phyloP scores from a whole-genome alignment of 1,140 invertebrate species.

The Leptopilina clavipes region DNA sequence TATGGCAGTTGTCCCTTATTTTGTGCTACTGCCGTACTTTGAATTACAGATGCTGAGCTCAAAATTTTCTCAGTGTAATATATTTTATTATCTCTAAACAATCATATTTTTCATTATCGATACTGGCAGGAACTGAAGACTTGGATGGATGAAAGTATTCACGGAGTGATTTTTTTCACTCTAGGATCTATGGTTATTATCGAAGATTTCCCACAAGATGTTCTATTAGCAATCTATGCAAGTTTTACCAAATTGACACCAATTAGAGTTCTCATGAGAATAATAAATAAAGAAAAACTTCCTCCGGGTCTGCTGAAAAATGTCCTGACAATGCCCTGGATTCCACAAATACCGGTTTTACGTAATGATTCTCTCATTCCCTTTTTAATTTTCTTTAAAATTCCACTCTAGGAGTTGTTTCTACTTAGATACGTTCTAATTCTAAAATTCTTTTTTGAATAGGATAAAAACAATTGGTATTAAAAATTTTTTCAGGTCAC shows the following conservation, averaged over 20 bases:
- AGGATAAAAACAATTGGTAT: too few species aligned
- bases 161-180: slow-evolving; percentile 82
- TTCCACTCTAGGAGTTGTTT: too few species aligned
- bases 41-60: too few species aligned
- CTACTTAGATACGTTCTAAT: too few species aligned
- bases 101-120: too few species aligned
- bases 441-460: too few species aligned
- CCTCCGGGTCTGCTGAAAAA: slow-evolving; percentile 75
- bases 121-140: slow-evolving; percentile 78
- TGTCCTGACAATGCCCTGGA: slow-evolving; percentile 77
- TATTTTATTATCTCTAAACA: too few species aligned
- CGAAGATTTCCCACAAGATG: slow-evolving; percentile 75
- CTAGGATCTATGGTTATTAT: slow-evolving; percentile 80
- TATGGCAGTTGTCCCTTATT: too few species aligned
- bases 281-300: slow-evolving; percentile 39
- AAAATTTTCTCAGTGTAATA: too few species aligned
- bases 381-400: too few species aligned
- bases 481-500: slow-evolving; percentile 56
- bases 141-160: slow-evolving; percentile 77
- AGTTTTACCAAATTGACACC: slow-evolving; percentile 54
- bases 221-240: slow-evolving; percentile 40
- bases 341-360: slow-evolving; percentile 73
- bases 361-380: too few species aligned
- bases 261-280: slow-evolving; percentile 54
- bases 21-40: too few species aligned